These are phyloP conservation scores for Oreochromis grahami DNA, from an alignment of 2,797 vertebrate genomes.

Conservation along the genomic window DNA sequence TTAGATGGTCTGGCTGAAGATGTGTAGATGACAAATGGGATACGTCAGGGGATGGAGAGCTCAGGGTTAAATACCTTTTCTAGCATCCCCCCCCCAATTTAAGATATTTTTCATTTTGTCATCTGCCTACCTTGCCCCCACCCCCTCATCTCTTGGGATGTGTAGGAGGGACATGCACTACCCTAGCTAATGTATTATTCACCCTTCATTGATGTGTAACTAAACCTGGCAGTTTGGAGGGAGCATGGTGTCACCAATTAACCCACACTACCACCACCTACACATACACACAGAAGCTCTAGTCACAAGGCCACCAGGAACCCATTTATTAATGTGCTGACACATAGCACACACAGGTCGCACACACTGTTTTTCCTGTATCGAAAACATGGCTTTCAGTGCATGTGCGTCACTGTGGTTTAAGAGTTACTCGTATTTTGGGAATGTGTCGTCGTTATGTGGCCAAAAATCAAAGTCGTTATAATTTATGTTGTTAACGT, in stretches of 20 bases:
- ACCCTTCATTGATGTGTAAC: conserved; percentile 78
- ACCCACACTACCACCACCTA: conserved; percentile 21
- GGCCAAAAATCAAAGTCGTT: not conserved
- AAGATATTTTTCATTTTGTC: conserved; percentile 15
- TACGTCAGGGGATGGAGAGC: not conserved
- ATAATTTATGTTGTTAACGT: not conserved
- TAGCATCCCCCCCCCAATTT: not conserved
- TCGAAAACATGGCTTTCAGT: conserved; percentile 15
- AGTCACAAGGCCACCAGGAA: conserved; percentile 57
- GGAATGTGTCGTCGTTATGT: not conserved
- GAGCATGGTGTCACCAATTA: conserved; percentile 59
- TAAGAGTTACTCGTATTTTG: not conserved
- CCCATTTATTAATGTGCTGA: conserved; percentile 64
- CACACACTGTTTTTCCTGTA: not conserved
- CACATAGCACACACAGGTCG: conserved; percentile 8
- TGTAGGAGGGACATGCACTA: conserved; percentile 34
- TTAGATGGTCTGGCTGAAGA: conserved; percentile 3
- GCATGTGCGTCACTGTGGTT: not conserved
- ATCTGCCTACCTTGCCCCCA: conserved; percentile 1
- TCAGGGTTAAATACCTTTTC: not conserved
- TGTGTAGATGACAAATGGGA: not conserved
- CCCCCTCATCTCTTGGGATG: conserved; percentile 32
- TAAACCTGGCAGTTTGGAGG: conserved; percentile 66
- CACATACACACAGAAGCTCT: conserved; percentile 34
- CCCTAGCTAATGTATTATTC: conserved; percentile 77